Evolutionary conservation across 53 echinoderm and acorn worm species (phyloP).

Genomic region (Actinopyga echinites): DNA sequence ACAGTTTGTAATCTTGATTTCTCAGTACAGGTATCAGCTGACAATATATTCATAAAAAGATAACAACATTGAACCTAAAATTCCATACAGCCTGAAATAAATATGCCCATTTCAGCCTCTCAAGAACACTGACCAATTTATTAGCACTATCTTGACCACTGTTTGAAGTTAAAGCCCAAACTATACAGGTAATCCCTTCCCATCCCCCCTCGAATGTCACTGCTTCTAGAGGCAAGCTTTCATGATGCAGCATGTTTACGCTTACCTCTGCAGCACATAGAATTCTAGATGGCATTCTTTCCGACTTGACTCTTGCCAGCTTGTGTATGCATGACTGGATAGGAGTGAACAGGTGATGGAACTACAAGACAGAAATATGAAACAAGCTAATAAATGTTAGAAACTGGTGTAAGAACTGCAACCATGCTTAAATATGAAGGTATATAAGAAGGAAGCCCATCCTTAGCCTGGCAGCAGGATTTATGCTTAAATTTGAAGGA

Average conservation of each 20-base stretch:
- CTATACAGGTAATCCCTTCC: not conserved
- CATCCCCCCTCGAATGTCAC: not conserved
- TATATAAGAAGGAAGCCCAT: too few relatives aligned
- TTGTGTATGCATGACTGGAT: slow-evolving; percentile 91
- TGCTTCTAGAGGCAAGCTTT: not conserved
- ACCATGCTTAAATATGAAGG: too few relatives aligned
- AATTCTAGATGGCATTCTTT: slow-evolving; percentile 69
- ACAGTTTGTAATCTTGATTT: too few relatives aligned
- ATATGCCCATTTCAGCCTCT: too few relatives aligned
- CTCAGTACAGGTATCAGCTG: too few relatives aligned
- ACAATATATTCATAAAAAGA: too few relatives aligned
- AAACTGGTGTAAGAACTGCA: not conserved
- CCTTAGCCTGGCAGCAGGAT: too few relatives aligned
- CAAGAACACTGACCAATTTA: too few relatives aligned
- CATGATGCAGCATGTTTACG: not conserved
- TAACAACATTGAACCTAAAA: too few relatives aligned
- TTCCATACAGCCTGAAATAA: too few relatives aligned
- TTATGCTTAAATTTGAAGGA: too few relatives aligned
- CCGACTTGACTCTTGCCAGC: slow-evolving; percentile 68
- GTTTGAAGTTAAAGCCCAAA: not conserved
- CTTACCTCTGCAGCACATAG: slow-evolving; percentile 96
- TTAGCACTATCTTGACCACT: too few relatives aligned
- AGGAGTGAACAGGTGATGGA: slow-evolving; percentile 94
- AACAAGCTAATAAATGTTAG: not conserved
- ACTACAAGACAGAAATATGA: slow-evolving; percentile 39